Evolutionary conservation across 35 echinoderm and acorn worm genomes (phyloP), one percentile per base, ranked within the genome.

Genomic region (Lytechinus pictus): DNA sequence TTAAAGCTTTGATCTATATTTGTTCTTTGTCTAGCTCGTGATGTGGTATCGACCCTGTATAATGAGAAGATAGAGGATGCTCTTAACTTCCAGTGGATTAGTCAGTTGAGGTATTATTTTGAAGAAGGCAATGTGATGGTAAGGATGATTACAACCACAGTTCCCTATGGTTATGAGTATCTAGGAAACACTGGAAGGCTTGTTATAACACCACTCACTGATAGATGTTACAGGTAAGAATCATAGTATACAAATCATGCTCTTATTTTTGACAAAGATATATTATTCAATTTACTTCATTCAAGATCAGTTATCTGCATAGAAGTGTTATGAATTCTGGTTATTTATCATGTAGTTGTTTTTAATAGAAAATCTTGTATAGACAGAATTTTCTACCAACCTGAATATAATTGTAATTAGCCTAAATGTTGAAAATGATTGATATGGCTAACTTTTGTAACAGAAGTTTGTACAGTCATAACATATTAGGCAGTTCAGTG

Each of bases 91-190:
- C 94, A 95, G 4, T 99, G 98, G 98, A 99, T 99, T 94, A 99
- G 98, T 95, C 98, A 99, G 95, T 87, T 99, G 95, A 94, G 98
- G 54, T 99, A 99, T 57, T 99, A 99, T 95, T 97, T 96, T 94
- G 98, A 99, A 89, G 96, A 99, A 6, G 94, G 94, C 27, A 97
- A 87, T 86, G 95, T 97, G 13, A 97, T 96, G 89, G 98, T 99
- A 3, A 86, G 98, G 28, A 99, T 99, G 98, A 99, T 99, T 61
- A 99, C 98, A 27, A 99, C 97, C 0, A 98, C 97, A 1, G 98
- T 98, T 89, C 97, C 98, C 4, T 99, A 99, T 96, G 98, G 98
- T 13, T 99, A 98, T 95, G 98, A 99, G 86, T 99, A 99, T 89
- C 98, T 99, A 58, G 98, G 98, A 14, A 99, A 99, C 96, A 98